A percentile compares a stretch with the other conserved stretches of the same genome.
These are phyloP conservation scores for Zelostemma sp. DNA, from an alignment of 1,140 invertebrate species.

Conservation along the genomic window DNA sequence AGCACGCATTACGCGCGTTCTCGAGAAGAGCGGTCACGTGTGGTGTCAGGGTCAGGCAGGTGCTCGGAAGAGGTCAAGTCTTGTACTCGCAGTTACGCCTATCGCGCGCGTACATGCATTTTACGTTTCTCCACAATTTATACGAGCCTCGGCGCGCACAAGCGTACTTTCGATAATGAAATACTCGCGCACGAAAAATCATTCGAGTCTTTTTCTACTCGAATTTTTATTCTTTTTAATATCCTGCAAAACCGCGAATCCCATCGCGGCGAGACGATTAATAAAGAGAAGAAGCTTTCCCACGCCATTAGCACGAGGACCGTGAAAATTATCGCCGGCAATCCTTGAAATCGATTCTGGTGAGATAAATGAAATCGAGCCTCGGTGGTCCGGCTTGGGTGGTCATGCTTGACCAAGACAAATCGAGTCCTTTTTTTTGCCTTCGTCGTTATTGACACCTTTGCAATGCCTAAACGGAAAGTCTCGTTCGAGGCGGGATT, in stretches of 20 bases:
- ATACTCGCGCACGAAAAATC: too few relatives aligned
- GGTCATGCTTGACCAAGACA: slow-evolving; percentile 47
- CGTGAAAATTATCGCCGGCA: slow-evolving; percentile 52
- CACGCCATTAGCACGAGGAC: slow-evolving; percentile 58
- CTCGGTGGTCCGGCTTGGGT: slow-evolving; percentile 52
- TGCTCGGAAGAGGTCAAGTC: slow-evolving; percentile 56
- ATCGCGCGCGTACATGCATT: slow-evolving; percentile 28
- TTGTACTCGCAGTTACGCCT: slow-evolving; percentile 51
- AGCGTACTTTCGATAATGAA: slow-evolving; percentile 47
- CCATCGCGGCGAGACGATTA: slow-evolving; percentile 40
- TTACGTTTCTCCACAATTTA: slow-evolving; percentile 29
- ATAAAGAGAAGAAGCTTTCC: slow-evolving; percentile 52
- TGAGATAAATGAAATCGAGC: slow-evolving; percentile 50
- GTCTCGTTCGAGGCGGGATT: slow-evolving; percentile 6
- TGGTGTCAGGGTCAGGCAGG: slow-evolving; percentile 62
- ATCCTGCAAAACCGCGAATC: slow-evolving; percentile 54
- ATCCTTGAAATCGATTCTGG: slow-evolving; percentile 54
- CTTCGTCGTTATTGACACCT: slow-evolving; percentile 36
- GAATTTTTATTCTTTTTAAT: too few relatives aligned
- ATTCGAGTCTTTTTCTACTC: too few relatives aligned
- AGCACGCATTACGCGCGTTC: slow-evolving; percentile 47
- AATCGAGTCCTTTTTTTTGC: slow-evolving; percentile 15
- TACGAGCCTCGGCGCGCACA: slow-evolving; percentile 27
- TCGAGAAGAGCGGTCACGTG: slow-evolving; percentile 31
- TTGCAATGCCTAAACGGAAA: slow-evolving; percentile 13